phyloP scores from a whole-genome alignment of 1,140 invertebrate genomes.

The Solenopsis fugax region DNA sequence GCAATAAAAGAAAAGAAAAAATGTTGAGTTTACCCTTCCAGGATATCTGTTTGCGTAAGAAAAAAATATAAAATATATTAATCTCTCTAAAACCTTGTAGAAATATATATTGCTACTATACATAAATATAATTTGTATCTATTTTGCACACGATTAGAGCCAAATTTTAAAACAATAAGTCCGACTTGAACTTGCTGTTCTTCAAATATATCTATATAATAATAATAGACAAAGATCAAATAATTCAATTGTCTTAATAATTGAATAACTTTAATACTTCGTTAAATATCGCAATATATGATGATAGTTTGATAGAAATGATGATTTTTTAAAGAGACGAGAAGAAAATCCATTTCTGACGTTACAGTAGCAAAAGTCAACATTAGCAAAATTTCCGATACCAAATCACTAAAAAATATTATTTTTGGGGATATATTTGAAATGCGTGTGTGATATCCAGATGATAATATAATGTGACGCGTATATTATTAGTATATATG shows the following conservation, averaged over 20 bases:
- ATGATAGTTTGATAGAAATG: not conserved
- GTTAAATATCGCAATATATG: not conserved
- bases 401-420: slow-evolving; percentile 69
- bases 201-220: slow-evolving; percentile 1
- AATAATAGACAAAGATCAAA: slow-evolving; percentile 34
- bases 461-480: slow-evolving; percentile 53
- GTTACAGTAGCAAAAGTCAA: slow-evolving; percentile 1
- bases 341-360: slow-evolving; percentile 43
- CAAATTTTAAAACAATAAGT: not conserved
- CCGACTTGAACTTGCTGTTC: not conserved
- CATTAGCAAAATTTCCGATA: not conserved
- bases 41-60: slow-evolving; percentile 42
- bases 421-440: slow-evolving; percentile 70
- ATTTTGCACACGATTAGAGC: not conserved
- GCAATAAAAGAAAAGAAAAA: slow-evolving; percentile 69
- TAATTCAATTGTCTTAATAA: slow-evolving; percentile 42
- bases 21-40: slow-evolving; percentile 72
- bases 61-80: not conserved
- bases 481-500: slow-evolving; percentile 62
- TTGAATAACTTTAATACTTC: slow-evolving; percentile 22
- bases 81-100: not conserved
- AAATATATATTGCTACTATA: not conserved
- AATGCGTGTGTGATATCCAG: slow-evolving; percentile 31
- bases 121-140: not conserved
- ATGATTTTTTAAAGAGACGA: not conserved